Conservation (phyloP, 2,797 vertebrate genomes). For the Syngnathus acus region DNA sequence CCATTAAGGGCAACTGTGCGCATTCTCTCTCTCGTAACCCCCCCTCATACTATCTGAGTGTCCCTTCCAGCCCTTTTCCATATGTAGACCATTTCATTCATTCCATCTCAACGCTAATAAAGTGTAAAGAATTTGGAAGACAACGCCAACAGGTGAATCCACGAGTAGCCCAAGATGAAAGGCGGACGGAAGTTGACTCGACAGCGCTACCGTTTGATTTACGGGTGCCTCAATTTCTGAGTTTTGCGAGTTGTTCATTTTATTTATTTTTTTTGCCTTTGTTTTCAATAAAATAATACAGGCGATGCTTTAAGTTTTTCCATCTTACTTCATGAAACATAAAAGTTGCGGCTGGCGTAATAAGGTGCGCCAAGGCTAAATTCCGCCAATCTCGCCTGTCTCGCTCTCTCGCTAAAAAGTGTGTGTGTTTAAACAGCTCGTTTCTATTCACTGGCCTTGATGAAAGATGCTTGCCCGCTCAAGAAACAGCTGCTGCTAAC, state of each 20-base stretch:
- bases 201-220: background rate
- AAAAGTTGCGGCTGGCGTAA: no score
- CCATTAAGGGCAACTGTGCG: constrained; percentile 62
- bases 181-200: background rate
- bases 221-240: background rate
- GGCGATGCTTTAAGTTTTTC: no score
- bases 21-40: constrained; percentile 35
- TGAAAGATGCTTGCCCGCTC: constrained; percentile 52
- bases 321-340: no score
- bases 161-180: constrained; percentile 12
- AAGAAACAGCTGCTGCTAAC: constrained; percentile 48
- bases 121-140: constrained; percentile 41
- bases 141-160: constrained; percentile 51
- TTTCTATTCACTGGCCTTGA: constrained; percentile 38
- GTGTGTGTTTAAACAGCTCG: constrained; percentile 39
- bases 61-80: constrained; percentile 36
- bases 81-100: constrained; percentile 52
- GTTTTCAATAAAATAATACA: background rate
- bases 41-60: constrained; percentile 17
- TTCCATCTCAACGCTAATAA: constrained; percentile 56
- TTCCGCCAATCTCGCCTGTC: background rate
- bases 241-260: background rate
- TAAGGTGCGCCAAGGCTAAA: background rate
- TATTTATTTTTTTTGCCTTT: background rate
- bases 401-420: background rate